These are phyloP conservation scores for Globodera rostochiensis DNA, from an alignment of 1,140 invertebrate species.

Conservation along the genomic window DNA sequence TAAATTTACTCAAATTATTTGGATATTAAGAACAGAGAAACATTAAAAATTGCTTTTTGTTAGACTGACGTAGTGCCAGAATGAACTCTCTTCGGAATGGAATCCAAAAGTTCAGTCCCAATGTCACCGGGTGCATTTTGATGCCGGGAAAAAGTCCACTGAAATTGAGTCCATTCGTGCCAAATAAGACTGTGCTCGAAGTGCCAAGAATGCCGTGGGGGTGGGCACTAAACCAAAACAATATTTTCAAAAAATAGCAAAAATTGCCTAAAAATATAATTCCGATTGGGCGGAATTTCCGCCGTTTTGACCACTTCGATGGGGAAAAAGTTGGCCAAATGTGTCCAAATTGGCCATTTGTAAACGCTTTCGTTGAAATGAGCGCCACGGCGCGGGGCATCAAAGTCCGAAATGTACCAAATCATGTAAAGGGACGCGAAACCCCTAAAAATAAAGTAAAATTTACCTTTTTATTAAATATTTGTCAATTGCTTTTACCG, in stretches of 20 bases:
- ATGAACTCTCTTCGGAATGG: conserved; percentile 79
- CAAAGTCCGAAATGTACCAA: conserved; percentile 22
- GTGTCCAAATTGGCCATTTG: conserved; percentile 42
- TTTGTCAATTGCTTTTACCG: too few species aligned
- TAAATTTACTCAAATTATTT: too few species aligned
- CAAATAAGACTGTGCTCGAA: conserved; percentile 69
- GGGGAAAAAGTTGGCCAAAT: conserved; percentile 67
- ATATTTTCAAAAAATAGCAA: not conserved
- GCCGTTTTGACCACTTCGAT: conserved; percentile 67
- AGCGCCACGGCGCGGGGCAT: conserved; percentile 6
- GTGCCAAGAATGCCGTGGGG: conserved; percentile 76
- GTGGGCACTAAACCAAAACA: conserved; percentile 70
- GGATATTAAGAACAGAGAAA: too few species aligned
- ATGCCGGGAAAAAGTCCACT: conserved; percentile 78
- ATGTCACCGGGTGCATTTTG: conserved; percentile 74
- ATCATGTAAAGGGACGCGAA: conserved; percentile 22
- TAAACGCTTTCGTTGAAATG: conserved; percentile 14
- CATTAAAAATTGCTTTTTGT: not conserved
- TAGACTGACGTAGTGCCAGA: conserved; percentile 48
- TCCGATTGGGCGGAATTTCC: conserved; percentile 67
- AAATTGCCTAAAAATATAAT: conserved; percentile 67
- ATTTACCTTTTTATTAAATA: too few species aligned
- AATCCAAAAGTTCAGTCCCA: conserved; percentile 78
- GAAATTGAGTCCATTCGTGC: conserved; percentile 76
- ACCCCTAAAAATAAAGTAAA: not conserved